Conservation (phyloP, 2,888 invertebrate species). For the Cryptocheilus praepositus region DNA sequence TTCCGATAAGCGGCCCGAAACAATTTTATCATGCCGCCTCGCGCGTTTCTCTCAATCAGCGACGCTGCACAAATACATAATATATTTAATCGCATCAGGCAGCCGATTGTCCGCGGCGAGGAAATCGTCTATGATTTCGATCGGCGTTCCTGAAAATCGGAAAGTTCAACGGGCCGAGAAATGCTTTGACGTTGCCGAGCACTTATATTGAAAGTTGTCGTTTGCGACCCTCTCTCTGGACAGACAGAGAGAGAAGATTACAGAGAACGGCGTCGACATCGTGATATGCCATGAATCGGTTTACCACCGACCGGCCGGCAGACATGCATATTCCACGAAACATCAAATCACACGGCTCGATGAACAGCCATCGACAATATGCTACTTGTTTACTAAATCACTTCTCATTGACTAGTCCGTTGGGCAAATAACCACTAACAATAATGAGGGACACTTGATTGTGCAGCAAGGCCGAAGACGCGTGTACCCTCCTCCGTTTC, state of each 20-base stretch:
- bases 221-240: neutral
- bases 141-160: too few relatives aligned
- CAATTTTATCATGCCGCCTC: too few relatives aligned
- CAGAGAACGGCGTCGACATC: slow-evolving; percentile 15
- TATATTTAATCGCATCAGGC: too few relatives aligned
- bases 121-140: neutral
- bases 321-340: slow-evolving; percentile 41
- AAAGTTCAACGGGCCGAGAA: slow-evolving; percentile 6
- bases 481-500: slow-evolving; percentile 48
- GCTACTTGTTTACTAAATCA: slow-evolving; percentile 72
- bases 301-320: neutral
- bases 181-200: slow-evolving; percentile 1
- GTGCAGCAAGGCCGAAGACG: slow-evolving; percentile 64
- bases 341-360: slow-evolving; percentile 63
- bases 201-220: neutral
- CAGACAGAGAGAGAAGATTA: neutral
- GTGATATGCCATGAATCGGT: slow-evolving; percentile 24
- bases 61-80: too few relatives aligned
- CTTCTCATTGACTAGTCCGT: slow-evolving; percentile 59
- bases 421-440: slow-evolving; percentile 59
- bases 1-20: too few relatives aligned
- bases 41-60: too few relatives aligned
- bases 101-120: too few relatives aligned
- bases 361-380: slow-evolving; percentile 69
- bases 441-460: slow-evolving; percentile 67